Evolutionary conservation across 2,113 vertebrate genomes (phyloP).

Genomic region (Otocyon megalotis): DNA sequence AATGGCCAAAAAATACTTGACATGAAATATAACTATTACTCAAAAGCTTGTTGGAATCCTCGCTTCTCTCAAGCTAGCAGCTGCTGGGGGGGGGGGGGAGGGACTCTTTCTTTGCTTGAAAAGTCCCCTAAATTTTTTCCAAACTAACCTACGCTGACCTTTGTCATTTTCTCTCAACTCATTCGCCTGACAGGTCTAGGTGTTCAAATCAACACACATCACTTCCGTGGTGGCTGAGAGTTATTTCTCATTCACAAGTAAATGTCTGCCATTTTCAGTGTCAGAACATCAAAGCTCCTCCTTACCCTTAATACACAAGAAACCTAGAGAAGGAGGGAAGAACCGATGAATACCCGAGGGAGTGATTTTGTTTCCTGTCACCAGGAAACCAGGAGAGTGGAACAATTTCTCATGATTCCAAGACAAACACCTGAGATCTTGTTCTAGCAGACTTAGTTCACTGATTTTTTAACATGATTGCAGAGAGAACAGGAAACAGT

Average conservation of each 20-base stretch:
- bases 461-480: background rate
- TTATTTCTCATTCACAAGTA: background rate
- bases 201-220: background rate
- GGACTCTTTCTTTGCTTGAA: background rate
- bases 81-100: no score
- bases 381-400: background rate
- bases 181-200: background rate
- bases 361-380: background rate
- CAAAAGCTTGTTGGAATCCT: background rate
- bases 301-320: background rate
- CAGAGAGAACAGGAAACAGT: background rate
- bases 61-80: background rate
- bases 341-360: fast-evolving
- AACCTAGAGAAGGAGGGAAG: background rate
- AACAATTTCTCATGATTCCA: background rate
- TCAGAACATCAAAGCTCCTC: background rate
- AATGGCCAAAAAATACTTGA: background rate
- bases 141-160: background rate
- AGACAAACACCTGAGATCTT: background rate
- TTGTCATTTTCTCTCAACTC: background rate
- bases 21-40: background rate
- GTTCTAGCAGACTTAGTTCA: background rate
- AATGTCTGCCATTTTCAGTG: background rate
- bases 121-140: background rate
- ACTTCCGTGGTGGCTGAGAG: background rate